Percentiles rank a stretch among this genome's conserved stretches.
These are phyloP conservation scores for Chymomyza caudatula DNA, from an alignment of 2,888 invertebrate genomes.

Conservation along the genomic window DNA sequence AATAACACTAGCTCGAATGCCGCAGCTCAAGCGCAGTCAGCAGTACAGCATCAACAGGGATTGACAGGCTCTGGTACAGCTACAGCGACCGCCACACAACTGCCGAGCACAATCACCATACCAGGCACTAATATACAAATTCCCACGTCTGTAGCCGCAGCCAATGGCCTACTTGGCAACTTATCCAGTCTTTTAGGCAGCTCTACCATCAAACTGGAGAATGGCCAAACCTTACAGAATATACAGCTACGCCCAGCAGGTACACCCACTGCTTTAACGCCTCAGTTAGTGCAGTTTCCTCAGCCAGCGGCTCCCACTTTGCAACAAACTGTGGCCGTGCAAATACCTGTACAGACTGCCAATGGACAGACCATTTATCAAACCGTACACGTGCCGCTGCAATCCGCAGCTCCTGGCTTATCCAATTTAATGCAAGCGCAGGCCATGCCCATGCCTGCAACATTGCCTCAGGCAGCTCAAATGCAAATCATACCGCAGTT, in stretches of 20 bases:
- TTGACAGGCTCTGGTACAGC: not conserved
- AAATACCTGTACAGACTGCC: slow-evolving; percentile 80
- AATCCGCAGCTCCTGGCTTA: slow-evolving; percentile 79
- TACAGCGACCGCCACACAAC: slow-evolving; percentile 46
- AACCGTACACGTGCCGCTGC: slow-evolving; percentile 95
- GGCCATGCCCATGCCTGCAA: slow-evolving; percentile 75
- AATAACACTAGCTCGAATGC: slow-evolving; percentile 5
- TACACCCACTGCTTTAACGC: slow-evolving; percentile 53
- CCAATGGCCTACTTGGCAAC: slow-evolving; percentile 76
- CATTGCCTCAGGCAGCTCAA: slow-evolving; percentile 74
- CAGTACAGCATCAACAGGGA: slow-evolving; percentile 9
- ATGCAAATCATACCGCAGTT: slow-evolving; percentile 91
- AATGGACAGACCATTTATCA: slow-evolving; percentile 95
- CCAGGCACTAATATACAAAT: slow-evolving; percentile 78
- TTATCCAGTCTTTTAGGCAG: slow-evolving; percentile 63
- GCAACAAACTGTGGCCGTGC: slow-evolving; percentile 89
- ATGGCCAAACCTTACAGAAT: slow-evolving; percentile 82
- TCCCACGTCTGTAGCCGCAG: slow-evolving; percentile 76
- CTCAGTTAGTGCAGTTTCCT: slow-evolving; percentile 77
- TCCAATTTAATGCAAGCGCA: slow-evolving; percentile 80
- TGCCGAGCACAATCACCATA: slow-evolving; percentile 76
- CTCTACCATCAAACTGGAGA: slow-evolving; percentile 69
- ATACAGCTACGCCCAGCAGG: slow-evolving; percentile 83
- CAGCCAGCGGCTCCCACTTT: slow-evolving; percentile 59
- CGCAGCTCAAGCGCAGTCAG: slow-evolving; percentile 18